Percentiles rank a stretch among this genome's conserved stretches.
Evolutionary conservation across 2,113 vertebrate species (phyloP).

Genomic region (Eudorcas thomsonii): DNA sequence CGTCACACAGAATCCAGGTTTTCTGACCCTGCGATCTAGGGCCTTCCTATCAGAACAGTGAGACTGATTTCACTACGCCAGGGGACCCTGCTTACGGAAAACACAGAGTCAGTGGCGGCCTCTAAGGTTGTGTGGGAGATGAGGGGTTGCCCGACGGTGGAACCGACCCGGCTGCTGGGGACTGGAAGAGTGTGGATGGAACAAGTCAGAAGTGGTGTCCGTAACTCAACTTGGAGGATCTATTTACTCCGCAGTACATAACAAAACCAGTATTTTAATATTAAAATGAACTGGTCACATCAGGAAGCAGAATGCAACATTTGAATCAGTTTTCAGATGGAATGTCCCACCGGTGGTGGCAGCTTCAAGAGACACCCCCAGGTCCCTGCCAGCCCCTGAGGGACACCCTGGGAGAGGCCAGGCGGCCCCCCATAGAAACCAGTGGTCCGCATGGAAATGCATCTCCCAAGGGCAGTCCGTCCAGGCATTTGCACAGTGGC

Average conservation of each 20-base stretch:
- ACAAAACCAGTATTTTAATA: not conserved
- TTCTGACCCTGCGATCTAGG: not conserved
- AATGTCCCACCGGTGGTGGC: not conserved
- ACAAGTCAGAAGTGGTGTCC: accelerated
- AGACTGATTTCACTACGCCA: accelerated
- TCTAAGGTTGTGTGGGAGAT: accelerated
- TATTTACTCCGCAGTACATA: accelerated
- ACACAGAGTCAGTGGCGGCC: accelerated
- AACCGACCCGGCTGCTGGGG: accelerated
- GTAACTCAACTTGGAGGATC: accelerated
- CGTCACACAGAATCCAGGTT: not conserved
- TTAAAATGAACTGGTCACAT: not conserved
- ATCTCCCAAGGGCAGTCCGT: not conserved
- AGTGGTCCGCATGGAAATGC: conserved; percentile 54
- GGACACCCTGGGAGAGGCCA: not conserved
- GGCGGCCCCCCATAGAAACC: not conserved
- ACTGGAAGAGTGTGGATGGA: not conserved
- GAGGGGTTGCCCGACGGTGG: accelerated
- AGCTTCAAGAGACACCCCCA: not conserved
- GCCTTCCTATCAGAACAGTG: not conserved
- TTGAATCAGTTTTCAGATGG: not conserved
- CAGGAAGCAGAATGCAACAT: not conserved
- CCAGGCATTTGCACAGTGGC: conserved; percentile 23
- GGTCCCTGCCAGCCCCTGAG: not conserved
- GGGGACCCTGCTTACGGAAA: not conserved